phyloP scores from a whole-genome alignment of 2,113 vertebrate species.

The Pyxicephalus adspersus region DNA sequence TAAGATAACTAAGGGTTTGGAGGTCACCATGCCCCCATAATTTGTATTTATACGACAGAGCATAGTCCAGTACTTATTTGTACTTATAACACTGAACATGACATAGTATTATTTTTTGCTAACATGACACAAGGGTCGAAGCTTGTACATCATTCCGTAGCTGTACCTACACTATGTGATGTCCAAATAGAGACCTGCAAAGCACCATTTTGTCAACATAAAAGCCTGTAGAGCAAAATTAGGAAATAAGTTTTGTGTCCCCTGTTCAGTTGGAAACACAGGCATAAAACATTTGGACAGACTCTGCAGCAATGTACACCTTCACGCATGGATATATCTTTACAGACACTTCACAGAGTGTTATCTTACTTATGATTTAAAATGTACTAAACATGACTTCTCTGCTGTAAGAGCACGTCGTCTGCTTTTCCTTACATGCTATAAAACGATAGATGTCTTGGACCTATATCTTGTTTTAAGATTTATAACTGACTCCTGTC shows the following conservation, averaged over 20 bases:
- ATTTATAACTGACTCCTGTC: slow-evolving; percentile 29
- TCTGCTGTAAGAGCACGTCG: slow-evolving; percentile 17
- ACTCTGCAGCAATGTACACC: slow-evolving; percentile 36
- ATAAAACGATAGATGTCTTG: slow-evolving; percentile 21
- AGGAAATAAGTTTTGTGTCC: slow-evolving; percentile 11
- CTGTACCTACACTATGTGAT: no score
- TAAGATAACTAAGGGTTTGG: no score
- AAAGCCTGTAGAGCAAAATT: slow-evolving; percentile 14
- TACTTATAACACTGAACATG: no score
- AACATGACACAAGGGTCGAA: no score
- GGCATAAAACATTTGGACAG: slow-evolving; percentile 42
- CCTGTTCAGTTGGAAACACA: slow-evolving; percentile 33
- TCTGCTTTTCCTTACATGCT: slow-evolving; percentile 1
- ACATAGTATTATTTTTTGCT: no score
- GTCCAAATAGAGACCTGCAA: not conserved
- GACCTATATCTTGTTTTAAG: not conserved
- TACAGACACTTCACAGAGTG: slow-evolving; percentile 31
- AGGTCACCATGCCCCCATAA: no score
- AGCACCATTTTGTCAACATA: not conserved
- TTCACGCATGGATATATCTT: slow-evolving; percentile 38
- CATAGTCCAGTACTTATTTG: no score
- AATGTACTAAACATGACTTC: slow-evolving; percentile 48
- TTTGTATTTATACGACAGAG: no score
- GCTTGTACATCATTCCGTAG: no score
- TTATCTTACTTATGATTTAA: slow-evolving; percentile 50